Conservation (phyloP, 2,113 vertebrate species). For the Melanerpes aurifrons region DNA sequence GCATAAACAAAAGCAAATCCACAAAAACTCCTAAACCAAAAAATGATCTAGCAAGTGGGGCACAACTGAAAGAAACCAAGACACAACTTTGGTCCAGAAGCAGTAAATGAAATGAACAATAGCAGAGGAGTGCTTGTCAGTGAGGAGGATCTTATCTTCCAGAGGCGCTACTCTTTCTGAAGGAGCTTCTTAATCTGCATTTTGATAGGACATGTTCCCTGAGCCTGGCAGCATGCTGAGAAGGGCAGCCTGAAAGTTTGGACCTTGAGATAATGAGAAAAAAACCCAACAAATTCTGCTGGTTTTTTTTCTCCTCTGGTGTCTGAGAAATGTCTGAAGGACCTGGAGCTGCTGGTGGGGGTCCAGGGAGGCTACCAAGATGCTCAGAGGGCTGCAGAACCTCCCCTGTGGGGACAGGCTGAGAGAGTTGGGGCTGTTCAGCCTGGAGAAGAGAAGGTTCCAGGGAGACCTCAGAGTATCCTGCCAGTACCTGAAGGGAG, state of each 20-base stretch:
- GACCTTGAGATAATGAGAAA: not conserved
- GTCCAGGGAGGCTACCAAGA: no score
- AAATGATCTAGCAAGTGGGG: not conserved
- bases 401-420: no score
- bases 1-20: not conserved
- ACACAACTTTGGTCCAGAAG: not conserved
- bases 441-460: no score
- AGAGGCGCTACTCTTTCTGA: conserved; percentile 2
- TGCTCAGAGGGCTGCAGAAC: no score
- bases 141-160: not conserved
- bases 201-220: not conserved
- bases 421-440: no score
- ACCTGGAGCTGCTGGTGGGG: no score
- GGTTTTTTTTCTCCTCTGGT: not conserved
- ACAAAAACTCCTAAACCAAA: not conserved
- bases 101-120: not conserved
- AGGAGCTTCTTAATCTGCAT: not conserved
- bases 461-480: no score
- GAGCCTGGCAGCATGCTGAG: not conserved
- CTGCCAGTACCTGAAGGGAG: no score
- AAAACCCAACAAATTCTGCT: not conserved
- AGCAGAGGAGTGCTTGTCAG: not conserved
- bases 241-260: not conserved
- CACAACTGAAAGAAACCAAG: not conserved
- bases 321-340: not conserved